Evolutionary conservation across 2,113 vertebrate genomes (phyloP).

Genomic region (Narcine bancroftii): DNA sequence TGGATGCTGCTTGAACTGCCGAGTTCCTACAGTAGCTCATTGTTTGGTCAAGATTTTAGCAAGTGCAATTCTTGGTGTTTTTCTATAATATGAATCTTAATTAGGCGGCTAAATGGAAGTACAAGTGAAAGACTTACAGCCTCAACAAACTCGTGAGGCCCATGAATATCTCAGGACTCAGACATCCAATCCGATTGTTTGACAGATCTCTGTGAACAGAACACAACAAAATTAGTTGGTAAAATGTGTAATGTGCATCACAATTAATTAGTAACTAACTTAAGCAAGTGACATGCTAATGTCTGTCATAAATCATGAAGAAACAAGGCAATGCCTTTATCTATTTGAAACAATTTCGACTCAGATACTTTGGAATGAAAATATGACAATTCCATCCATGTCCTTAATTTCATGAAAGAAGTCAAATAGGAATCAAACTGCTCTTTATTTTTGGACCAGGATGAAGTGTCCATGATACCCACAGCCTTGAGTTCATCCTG

Average conservation of each 20-base stretch:
- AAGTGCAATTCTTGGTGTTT: too few relatives aligned
- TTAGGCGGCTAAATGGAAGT: background rate
- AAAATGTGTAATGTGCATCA: background rate
- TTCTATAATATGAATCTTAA: slow-evolving; percentile 35
- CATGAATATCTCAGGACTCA: slow-evolving; percentile 73
- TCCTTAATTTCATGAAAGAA: background rate
- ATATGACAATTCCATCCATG: too few relatives aligned
- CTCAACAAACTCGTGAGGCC: slow-evolving; percentile 74
- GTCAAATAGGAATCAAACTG: background rate
- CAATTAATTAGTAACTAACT: background rate
- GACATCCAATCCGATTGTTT: slow-evolving; percentile 83
- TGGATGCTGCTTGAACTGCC: too few relatives aligned
- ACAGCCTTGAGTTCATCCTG: background rate
- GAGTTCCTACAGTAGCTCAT: too few relatives aligned
- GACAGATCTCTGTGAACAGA: slow-evolving; percentile 73
- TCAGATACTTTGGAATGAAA: background rate
- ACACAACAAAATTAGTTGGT: slow-evolving; percentile 38
- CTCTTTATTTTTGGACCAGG: background rate
- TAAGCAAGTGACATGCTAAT: background rate
- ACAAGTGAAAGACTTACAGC: slow-evolving; percentile 65
- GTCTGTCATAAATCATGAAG: background rate
- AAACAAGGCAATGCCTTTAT: background rate
- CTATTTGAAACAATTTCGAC: background rate
- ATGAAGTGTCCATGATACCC: background rate
- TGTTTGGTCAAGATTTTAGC: too few relatives aligned